Conservation (phyloP, 2,888 invertebrate genomes). For the Bombylius discolor region DNA sequence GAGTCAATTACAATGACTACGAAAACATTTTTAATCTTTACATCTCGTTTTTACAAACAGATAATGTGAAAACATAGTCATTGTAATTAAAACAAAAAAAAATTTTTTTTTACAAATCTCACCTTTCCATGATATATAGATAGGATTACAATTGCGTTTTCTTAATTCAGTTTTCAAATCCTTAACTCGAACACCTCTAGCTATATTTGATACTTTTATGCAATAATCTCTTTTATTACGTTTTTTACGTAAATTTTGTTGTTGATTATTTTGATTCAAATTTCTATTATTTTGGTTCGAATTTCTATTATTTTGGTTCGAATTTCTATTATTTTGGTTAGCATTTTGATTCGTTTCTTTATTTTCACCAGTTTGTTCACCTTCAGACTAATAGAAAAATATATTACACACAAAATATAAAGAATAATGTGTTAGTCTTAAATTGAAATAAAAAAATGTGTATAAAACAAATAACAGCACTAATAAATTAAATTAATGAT, state of each 20-base stretch:
- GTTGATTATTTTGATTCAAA: background rate
- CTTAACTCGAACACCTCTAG: slow-evolving; percentile 54
- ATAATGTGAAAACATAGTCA: no score
- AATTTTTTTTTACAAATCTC: slow-evolving; percentile 8
- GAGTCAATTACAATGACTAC: no score
- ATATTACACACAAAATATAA: no score
- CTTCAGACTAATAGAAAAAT: slow-evolving; percentile 24
- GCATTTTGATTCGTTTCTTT: slow-evolving; percentile 16
- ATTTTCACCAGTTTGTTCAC: slow-evolving; percentile 31
- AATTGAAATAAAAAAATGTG: no score
- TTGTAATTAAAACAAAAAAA: background rate
- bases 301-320: background rate
- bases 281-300: background rate
- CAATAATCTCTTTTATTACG: slow-evolving; percentile 27
- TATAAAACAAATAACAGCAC: no score
- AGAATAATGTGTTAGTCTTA: no score
- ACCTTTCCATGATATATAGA: slow-evolving; percentile 62
- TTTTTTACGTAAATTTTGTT: background rate
- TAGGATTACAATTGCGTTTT: slow-evolving; percentile 62
- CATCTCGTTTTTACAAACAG: no score
- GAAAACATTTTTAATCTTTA: no score
- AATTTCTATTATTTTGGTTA: no score
- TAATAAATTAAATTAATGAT: no score
- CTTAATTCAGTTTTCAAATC: slow-evolving; percentile 60
- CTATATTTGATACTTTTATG: slow-evolving; percentile 55